Evolutionary conservation across 2,113 vertebrate genomes (phyloP), one percentile per base, ranked within the genome.

Genomic region (Engystomops pustulosus): DNA sequence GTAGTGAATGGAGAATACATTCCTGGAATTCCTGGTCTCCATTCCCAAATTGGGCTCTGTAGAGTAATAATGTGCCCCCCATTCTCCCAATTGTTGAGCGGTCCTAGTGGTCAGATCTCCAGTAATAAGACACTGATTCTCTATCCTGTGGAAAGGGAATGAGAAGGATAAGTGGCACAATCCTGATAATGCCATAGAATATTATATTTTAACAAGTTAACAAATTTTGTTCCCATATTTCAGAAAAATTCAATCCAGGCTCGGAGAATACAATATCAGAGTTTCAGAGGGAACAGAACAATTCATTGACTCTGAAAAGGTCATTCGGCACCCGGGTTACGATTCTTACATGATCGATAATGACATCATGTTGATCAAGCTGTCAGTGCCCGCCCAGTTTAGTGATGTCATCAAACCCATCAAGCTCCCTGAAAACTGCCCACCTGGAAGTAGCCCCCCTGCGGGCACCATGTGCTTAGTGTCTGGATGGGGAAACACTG

Each of bases 401-500:
- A 95, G 88, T 69, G 27, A 10, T 84, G 88, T 87, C 2, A 93
- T 95, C 55, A 15, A 84, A 0, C 27, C 91, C 9, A 86, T 96
- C 18, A 8, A 91, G 49, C 90, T 96, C 88, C 94, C 95, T 71
- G 87, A 85, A 5, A 72, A 90, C 88, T 95, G 94, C 2, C 91
- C 91, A 0, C 0, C 86, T 0, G 88, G 85, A 6, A 72, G 90
- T 88, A 95, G 94, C 1, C 91, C 91, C 0, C 0, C 86, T 0
- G 88, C 90, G 0, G 95, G 95, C 38, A 93, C 93, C 80, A 14
- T 0, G 0, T 98, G 96, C 75, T 88, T 36, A 0, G 91, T 97
- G 90, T 93, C 95, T 0, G 95, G 95, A 85, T 97, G 95, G 95
- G 95, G 96, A 65, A 93, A 94, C 90, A 96, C 94, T 34, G 90